Base-by-base conservation (phyloP, 2,888 invertebrate species). In the Macrophya alboannulata region DNA sequence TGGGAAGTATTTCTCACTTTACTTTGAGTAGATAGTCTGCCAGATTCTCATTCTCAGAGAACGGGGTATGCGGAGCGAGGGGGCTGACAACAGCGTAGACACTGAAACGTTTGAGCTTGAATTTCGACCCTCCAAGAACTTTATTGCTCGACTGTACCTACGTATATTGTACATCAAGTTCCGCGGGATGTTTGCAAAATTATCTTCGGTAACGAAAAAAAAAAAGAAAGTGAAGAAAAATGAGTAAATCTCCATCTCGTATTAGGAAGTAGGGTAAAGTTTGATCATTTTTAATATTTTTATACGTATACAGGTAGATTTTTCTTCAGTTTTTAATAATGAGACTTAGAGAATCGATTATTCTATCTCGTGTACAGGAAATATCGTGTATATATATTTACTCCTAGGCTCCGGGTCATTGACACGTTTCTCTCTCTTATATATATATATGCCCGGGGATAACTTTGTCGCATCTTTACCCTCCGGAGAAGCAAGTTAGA, bases 391-490 rank as follows among this genome's bases (percentile, higher is more conserved):
- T 62, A 25, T 25, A 62, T 62, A 25, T 62, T 25, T 25, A 62
- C 12, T 62, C 25, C 62, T 62, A 25, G 25, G 25, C 25, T 62
- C 1, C 62, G 25, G 62, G 25, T 25, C 62, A 62, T 21, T 10
- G 62, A 62, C 10, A 25, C 51, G 10, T 12, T 62, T 62, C 21
- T 62, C 62, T 62, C 62, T 21, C 10, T 4, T 25, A 62, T 62
- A 3, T 15, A n/a, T n/a, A n/a, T n/a, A n/a, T n/a, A n/a, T n/a
- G n/a, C n/a, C n/a, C 25, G 8, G 37, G 68, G 68, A 74, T 72
- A 72, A 45, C n/a, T 68, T 37, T 68, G 72, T 12, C 45, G 72
- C 21, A 74, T 21, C 72, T 74, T 74, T 74, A 74, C 45, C 45
- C 21, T 43, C 25, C 15, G 17, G n/a, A 62, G 51, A 10, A n/a